Percentiles rank a stretch among this genome's conserved stretches.
Conservation (phyloP, 2,888 invertebrate genomes). For the Deilephila porcellus region DNA sequence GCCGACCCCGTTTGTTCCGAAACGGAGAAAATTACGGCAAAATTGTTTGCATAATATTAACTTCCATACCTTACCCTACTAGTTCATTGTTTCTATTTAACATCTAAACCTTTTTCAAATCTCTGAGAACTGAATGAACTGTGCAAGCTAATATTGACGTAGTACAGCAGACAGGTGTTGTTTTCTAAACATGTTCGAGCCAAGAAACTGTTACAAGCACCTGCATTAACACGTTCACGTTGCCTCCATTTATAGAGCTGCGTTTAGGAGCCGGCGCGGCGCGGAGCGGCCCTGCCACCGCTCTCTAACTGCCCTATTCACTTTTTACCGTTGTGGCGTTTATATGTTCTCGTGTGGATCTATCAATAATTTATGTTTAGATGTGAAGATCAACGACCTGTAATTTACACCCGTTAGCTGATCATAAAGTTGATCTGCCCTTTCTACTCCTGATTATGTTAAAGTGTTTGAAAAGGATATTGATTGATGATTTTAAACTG, state of each 20-base stretch:
- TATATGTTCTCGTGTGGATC: neutral
- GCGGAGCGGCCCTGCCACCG: neutral
- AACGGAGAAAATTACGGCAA: no score
- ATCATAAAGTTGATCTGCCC: no score
- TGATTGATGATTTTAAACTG: no score
- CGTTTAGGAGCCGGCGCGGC: neutral
- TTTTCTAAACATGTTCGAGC: neutral
- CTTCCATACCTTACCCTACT: no score
- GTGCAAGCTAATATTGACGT: neutral
- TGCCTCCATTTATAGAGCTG: constrained; percentile 2
- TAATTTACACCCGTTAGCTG: neutral
- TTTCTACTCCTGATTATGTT: no score
- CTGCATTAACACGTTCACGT: constrained; percentile 24
- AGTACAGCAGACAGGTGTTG: neutral
- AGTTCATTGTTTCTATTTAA: no score
- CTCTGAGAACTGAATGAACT: no score
- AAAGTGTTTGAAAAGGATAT: no score
- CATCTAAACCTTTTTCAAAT: no score
- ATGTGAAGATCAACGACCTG: neutral
- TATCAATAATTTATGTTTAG: neutral
- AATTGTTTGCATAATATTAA: no score
- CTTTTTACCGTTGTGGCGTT: constrained; percentile 15
- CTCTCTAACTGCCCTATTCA: constrained; percentile 7
- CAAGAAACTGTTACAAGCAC: constrained; percentile 9
- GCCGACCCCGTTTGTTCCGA: no score